Evolutionary conservation across 2,113 vertebrate species (phyloP).

Genomic region (Charina bottae): DNA sequence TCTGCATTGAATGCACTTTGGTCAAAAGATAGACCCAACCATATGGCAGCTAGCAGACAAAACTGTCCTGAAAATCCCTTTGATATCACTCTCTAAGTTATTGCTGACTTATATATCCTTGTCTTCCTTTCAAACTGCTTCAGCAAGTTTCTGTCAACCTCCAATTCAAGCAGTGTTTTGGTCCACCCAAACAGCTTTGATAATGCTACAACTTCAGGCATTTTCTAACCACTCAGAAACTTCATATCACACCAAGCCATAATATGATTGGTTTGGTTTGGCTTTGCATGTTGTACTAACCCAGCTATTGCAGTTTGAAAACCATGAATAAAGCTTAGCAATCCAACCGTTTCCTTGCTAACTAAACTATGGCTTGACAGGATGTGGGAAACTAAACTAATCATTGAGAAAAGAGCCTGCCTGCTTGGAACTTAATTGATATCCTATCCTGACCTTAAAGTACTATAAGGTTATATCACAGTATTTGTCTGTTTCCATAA

Average conservation of each 20-base stretch:
- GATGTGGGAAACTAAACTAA: neutral
- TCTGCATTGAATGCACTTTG: neutral
- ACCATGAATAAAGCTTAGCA: neutral
- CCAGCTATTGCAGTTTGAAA: neutral
- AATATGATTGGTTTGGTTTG: neutral
- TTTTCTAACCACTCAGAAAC: neutral
- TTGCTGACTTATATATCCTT: neutral
- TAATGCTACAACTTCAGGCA: neutral
- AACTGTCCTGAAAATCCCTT: neutral
- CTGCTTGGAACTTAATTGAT: no score
- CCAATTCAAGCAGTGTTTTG: neutral
- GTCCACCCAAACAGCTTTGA: neutral
- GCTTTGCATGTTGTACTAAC: neutral
- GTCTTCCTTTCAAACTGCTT: neutral
- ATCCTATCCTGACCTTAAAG: neutral
- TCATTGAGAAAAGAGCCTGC: neutral
- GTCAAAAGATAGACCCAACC: neutral
- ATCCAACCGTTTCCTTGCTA: neutral
- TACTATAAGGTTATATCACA: neutral
- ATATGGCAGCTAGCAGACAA: neutral
- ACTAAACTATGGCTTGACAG: neutral
- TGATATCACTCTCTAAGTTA: neutral
- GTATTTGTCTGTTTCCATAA: neutral
- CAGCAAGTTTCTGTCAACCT: neutral
- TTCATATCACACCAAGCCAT: neutral